A percentile compares a stretch with the other conserved stretches of the same genome.
These are phyloP conservation scores for Chloromyia formosa DNA, from an alignment of 2,888 invertebrate species.

Conservation along the genomic window DNA sequence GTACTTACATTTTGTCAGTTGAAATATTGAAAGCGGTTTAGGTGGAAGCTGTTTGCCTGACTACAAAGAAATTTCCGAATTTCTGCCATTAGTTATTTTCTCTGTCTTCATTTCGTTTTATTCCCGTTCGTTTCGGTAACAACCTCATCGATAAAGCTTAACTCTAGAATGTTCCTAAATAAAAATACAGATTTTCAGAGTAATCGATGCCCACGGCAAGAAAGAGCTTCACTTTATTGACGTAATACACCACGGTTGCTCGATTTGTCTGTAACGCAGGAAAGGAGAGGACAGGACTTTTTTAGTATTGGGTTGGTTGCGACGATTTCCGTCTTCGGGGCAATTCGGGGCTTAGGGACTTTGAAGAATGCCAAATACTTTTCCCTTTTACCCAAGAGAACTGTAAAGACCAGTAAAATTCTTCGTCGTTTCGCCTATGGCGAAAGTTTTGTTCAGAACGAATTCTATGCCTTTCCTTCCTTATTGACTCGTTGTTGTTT, in stretches of 20 bases:
- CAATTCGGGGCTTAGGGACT: conserved; percentile 1
- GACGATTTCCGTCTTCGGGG: not conserved
- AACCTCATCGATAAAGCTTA: not conserved
- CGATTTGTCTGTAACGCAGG: not conserved
- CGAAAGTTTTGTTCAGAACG: not conserved
- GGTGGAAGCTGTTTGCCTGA: not conserved
- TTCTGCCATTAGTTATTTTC: not conserved
- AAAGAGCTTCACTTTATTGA: conserved; percentile 14
- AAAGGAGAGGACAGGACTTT: not conserved
- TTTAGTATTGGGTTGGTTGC: not conserved
- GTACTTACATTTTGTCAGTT: not conserved
- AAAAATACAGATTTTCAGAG: not conserved
- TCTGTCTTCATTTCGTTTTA: not conserved
- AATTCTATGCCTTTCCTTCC: not conserved
- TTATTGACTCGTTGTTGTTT: not conserved
- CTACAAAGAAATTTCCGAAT: not conserved
- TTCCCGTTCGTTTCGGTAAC: not conserved
- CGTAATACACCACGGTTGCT: not conserved
- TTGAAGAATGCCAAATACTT: conserved; percentile 17
- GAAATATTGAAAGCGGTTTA: not conserved
- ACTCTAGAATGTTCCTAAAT: not conserved
- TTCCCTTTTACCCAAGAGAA: conserved; percentile 10
- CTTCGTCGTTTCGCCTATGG: conserved; percentile 29
- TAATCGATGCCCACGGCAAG: conserved; percentile 10
- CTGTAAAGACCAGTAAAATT: conserved; percentile 23